A percentile compares a stretch with the other conserved stretches of the same genome.
phyloP scores from a whole-genome alignment of 2,113 vertebrate genomes.

The Stegastes partitus region DNA sequence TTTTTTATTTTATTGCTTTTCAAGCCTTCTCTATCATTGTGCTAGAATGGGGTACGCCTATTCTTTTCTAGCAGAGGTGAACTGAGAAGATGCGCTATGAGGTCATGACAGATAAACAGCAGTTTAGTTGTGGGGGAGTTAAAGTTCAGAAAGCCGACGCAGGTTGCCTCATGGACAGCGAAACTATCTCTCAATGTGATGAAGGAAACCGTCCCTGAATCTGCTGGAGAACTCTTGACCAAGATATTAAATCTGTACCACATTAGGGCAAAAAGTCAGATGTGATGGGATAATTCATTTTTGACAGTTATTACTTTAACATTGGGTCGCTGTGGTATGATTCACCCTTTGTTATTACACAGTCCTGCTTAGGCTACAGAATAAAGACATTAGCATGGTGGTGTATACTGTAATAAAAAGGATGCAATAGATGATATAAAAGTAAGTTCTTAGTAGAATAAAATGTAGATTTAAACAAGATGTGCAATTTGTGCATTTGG shows the following conservation, averaged over 20 bases:
- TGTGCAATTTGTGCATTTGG: slow-evolving; percentile 28
- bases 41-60: slow-evolving; percentile 42
- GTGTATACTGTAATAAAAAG: background rate
- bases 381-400: background rate
- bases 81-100: slow-evolving; percentile 22
- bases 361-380: background rate
- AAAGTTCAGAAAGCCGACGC: slow-evolving; percentile 5
- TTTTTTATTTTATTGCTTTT: slow-evolving; percentile 56
- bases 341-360: background rate
- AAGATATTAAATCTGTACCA: background rate
- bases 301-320: background rate
- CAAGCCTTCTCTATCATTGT: slow-evolving; percentile 30
- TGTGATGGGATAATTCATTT: background rate
- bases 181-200: background rate
- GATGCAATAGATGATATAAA: background rate
- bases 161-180: background rate
- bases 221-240: background rate
- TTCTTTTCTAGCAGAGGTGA: slow-evolving; percentile 44
- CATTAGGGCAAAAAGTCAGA: background rate
- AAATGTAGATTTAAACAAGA: slow-evolving; percentile 6
- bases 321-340: background rate
- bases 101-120: slow-evolving; percentile 56
- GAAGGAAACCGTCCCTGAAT: slow-evolving; percentile 2
- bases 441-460: background rate
- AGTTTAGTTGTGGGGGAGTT: slow-evolving; percentile 28